Base-by-base conservation (phyloP, 2,113 vertebrate species). In the Caloenas nicobarica region DNA sequence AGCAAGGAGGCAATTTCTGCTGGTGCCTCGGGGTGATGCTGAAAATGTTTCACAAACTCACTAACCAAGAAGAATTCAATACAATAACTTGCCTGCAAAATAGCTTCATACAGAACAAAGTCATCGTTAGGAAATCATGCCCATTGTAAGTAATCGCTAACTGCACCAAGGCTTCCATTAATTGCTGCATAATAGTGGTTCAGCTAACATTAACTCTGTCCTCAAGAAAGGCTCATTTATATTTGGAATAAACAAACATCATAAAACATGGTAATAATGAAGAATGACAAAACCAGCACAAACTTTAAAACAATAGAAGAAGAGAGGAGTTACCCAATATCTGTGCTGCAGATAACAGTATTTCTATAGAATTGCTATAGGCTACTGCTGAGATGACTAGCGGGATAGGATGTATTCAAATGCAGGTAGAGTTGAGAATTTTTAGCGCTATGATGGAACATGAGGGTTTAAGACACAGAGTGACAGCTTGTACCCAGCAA, bases 321-420 rank as follows among this genome's bases (percentile, higher is more conserved):
- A 34, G 14, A 42, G 50, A 87, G 46, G 31, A 60, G 13, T 79
- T 61, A 50, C n/a, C 44, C 80, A 77, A 31, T 23, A 86, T 5
- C n/a, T 0, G 0, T 54, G 53, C 33, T 29, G 26, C 3, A 4
- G n/a, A 48, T 38, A 53, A 64, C 38, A 1, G 3, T 70, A 19
- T 53, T 72, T 61, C 11, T 51, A 14, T 1, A 68, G 42, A 60
- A 24, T 25, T 51, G 38, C 66, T 58, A 7, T 11, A 51, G 34
- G 26, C 16, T 31, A 34, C 11, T 10, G 10, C 5, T 0, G 0
- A 44, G n/a, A 58, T 2, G 7, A 64, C 31, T 57, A 64, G 44
- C 29, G 9, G 6, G 11, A 28, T 31, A 42, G 25, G 42, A 48
- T 1, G 0, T 8, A 38, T 9, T 22, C 51, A 46, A 74, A 64